Conservation (phyloP, 2,113 vertebrate species). For the Leptodactylus fuscus region DNA sequence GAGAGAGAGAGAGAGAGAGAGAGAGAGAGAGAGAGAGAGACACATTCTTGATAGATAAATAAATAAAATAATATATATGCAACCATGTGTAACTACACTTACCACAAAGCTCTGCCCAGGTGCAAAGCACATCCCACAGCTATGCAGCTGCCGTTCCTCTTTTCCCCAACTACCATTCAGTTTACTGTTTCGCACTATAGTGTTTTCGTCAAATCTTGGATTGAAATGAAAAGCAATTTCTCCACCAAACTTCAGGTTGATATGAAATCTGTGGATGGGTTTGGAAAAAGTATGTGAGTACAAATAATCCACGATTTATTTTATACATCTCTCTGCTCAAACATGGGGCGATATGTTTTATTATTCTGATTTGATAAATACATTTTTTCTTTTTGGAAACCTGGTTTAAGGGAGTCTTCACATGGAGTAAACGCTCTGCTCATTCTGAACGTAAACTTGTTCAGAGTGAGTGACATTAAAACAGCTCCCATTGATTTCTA, state of each 20-base stretch:
- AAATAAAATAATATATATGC: too few species aligned
- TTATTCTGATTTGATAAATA: too few species aligned
- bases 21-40: too few species aligned
- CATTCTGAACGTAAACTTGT: too few species aligned
- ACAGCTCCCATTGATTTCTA: too few species aligned
- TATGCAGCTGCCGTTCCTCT: constrained; percentile 67
- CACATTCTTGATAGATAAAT: too few species aligned
- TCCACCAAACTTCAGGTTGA: constrained; percentile 69
- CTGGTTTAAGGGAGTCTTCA: too few species aligned
- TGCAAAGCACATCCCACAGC: constrained; percentile 71
- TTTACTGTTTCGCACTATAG: constrained; percentile 72
- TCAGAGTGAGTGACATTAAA: too few species aligned
- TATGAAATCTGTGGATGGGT: constrained; percentile 67
- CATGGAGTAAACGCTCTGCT: too few species aligned
- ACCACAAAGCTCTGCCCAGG: constrained; percentile 73
- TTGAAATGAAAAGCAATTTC: constrained; percentile 77
- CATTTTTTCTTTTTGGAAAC: too few species aligned
- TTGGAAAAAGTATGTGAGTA: neutral
- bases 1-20: too few species aligned
- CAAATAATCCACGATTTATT: neutral
- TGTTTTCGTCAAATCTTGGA: constrained; percentile 73
- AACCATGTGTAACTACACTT: constrained; percentile 8
- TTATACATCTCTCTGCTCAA: neutral
- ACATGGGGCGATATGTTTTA: too few species aligned
- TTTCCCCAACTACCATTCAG: constrained; percentile 64